Evolutionary conservation across 2,888 invertebrate genomes (phyloP), one percentile per base, ranked within the genome.

Genomic region (Hypselothyrea guttata): DNA sequence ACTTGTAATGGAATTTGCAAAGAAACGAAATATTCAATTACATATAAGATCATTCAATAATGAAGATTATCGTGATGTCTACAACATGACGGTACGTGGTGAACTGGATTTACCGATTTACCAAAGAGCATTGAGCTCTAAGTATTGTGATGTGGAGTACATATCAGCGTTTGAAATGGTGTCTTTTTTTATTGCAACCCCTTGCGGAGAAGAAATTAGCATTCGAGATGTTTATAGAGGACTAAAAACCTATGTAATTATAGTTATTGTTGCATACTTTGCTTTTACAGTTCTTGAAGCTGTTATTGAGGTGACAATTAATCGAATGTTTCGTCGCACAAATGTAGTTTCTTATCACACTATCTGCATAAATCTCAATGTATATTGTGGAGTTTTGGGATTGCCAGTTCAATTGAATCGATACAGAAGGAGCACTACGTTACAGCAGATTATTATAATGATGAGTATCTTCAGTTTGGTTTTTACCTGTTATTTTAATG

Each of bases 381-480:
- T 46, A 1, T 40, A 61, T 9, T 33, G 57, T 0, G 61, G 57
- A 0, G 31, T 70, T 2, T 9, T 70, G 0, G 70, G 70, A 1
- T 40, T 70, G 8, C 9, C 70, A 1, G 52, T 55, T 13, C 51
- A 48, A 1, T 7, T 40, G 2, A 37, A 34, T 1, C 22, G 18
- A 45, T 12, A 22, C 35, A 37, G 34, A 47, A n/a, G 1, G 1
- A 35, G 46, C 4, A 27, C 45, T 0, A 57, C 52, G 0, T 18
- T 59, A 0, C 63, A 38, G 2, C 59, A 54, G 9, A 41, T 65
- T 0, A 8, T 58, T 1, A 41, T 70, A 40, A n/a, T 34, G 0
- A 65, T 65, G n/a, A 52, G 61, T n/a, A 9, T 70, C 11, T 58
- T 58, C 1, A 41, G 70, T 0, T n/a, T 70, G 8, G 31, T 70